Evolutionary conservation across 92 coral and sea anemone genomes (phyloP).

Genomic region (Montipora capitata): DNA sequence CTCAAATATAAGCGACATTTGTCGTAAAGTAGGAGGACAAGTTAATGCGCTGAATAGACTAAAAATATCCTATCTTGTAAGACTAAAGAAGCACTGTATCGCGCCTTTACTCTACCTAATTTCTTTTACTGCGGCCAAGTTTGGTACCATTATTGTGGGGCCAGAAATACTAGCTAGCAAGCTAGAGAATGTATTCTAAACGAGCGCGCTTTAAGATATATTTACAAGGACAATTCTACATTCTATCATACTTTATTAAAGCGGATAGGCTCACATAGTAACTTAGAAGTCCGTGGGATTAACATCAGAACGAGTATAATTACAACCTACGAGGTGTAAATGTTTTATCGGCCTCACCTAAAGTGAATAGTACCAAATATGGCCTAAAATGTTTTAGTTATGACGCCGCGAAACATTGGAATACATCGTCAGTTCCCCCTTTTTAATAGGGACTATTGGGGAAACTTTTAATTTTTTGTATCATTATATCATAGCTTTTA

Average conservation of each 20-base stretch:
- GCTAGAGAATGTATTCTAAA: slow-evolving; percentile 34
- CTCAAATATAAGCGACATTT: neutral
- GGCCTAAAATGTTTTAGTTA: slow-evolving; percentile 36
- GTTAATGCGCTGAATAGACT: slow-evolving; percentile 43
- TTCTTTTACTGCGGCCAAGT: slow-evolving; percentile 15
- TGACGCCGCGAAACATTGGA: slow-evolving; percentile 24
- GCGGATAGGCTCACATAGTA: slow-evolving; percentile 18
- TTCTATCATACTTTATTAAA: slow-evolving; percentile 44
- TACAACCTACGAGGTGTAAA: slow-evolving; percentile 22
- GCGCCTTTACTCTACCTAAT: slow-evolving; percentile 2
- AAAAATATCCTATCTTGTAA: neutral
- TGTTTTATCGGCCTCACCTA: slow-evolving; percentile 31
- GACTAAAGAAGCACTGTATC: neutral
- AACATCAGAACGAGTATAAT: neutral
- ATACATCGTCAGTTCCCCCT: neutral
- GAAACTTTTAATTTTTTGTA: too few relatives aligned
- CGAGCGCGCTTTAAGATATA: slow-evolving; percentile 52
- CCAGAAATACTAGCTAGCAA: slow-evolving; percentile 31
- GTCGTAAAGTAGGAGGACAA: slow-evolving; percentile 38
- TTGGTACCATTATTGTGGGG: slow-evolving; percentile 50
- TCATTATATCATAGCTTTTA: too few relatives aligned
- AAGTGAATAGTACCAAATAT: slow-evolving; percentile 34
- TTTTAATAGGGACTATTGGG: too few relatives aligned
- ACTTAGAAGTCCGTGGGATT: slow-evolving; percentile 36
- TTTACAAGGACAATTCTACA: slow-evolving; percentile 29